These are phyloP conservation scores for Ganaspis brasiliensis DNA, from an alignment of 2,888 invertebrate species.

Conservation along the genomic window DNA sequence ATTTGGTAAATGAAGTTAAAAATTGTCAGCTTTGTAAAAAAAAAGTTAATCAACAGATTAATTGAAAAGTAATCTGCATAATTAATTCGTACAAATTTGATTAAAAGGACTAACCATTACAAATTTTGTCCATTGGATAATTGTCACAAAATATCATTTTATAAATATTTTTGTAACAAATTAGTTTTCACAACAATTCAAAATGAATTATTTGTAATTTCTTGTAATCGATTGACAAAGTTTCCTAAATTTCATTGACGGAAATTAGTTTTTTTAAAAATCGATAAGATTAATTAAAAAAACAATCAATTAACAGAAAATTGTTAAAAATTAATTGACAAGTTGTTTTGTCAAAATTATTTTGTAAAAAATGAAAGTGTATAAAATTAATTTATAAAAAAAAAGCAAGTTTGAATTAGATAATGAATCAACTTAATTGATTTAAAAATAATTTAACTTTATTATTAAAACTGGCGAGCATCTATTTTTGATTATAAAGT, in stretches of 20 bases:
- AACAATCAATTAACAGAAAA: neutral
- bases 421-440: neutral
- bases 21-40: too few species aligned
- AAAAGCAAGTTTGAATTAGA: neutral
- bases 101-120: neutral
- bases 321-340: neutral
- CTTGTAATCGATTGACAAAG: too few species aligned
- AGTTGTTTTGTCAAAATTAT: constrained; percentile 1
- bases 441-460: neutral
- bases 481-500: constrained; percentile 16
- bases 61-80: neutral
- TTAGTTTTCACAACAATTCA: neutral
- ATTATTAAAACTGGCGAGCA: neutral
- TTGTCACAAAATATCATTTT: constrained; percentile 6
- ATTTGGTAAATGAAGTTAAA: too few species aligned
- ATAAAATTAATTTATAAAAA: neutral
- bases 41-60: too few species aligned
- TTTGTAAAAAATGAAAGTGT: neutral
- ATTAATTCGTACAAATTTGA: neutral
- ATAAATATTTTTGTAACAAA: neutral
- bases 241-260: too few species aligned
- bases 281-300: too few species aligned
- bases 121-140: neutral
- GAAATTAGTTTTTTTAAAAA: too few species aligned
- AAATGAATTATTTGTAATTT: too few species aligned